These are phyloP conservation scores for Buathra laborator DNA, from an alignment of 2,888 invertebrate genomes.

Conservation along the genomic window DNA sequence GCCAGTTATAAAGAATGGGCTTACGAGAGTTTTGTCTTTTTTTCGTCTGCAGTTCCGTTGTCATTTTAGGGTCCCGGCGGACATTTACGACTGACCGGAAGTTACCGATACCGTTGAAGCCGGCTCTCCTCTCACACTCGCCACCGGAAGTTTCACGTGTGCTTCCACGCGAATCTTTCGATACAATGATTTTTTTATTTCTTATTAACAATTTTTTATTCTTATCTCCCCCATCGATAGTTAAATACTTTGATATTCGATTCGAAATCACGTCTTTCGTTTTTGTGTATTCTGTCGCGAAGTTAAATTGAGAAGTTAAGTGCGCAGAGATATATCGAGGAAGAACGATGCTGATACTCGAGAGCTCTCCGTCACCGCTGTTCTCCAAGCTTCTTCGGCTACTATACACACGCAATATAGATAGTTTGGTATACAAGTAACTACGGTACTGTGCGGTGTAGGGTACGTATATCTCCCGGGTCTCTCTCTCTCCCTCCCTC, in stretches of 20 bases:
- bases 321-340: slow-evolving; percentile 26
- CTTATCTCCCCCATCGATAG: slow-evolving; percentile 41
- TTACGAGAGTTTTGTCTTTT: not conserved
- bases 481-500: slow-evolving; percentile 31
- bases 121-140: slow-evolving; percentile 71
- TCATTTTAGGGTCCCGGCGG: slow-evolving; percentile 29
- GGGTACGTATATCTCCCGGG: slow-evolving; percentile 31
- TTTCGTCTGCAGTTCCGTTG: slow-evolving; percentile 46
- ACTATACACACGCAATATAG: slow-evolving; percentile 8
- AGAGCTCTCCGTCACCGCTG: slow-evolving; percentile 54
- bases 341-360: slow-evolving; percentile 41
- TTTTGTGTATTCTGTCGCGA: too few relatives aligned
- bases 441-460: slow-evolving; percentile 37
- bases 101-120: slow-evolving; percentile 81
- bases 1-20: not conserved
- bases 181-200: not conserved
- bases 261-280: not conserved
- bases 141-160: slow-evolving; percentile 80
- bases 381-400: slow-evolving; percentile 37
- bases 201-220: not conserved
- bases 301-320: not conserved
- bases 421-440: not conserved
- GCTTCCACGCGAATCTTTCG: slow-evolving; percentile 60
- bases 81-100: slow-evolving; percentile 76
- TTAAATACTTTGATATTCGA: not conserved